Percentiles rank a stretch among this genome's conserved stretches.
Evolutionary conservation across 2,797 vertebrate species (phyloP).

Genomic region (Poecilia picta): DNA sequence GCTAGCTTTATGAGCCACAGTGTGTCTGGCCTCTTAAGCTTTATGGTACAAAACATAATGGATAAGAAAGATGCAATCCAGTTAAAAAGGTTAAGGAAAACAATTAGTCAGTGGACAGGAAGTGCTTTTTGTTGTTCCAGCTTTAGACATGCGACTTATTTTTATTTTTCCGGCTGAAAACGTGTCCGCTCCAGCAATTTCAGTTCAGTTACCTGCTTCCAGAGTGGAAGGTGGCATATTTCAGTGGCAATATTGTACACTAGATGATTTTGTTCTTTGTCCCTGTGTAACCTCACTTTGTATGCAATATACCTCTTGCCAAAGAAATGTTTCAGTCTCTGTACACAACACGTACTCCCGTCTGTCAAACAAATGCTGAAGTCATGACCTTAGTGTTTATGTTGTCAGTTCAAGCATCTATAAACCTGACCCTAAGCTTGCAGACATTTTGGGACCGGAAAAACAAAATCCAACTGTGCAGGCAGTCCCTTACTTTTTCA

Average conservation of each 20-base stretch:
- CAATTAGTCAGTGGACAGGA: neutral
- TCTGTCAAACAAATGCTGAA: constrained; percentile 14
- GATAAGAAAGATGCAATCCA: constrained; percentile 21
- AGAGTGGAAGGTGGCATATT: constrained; percentile 8
- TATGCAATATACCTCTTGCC: neutral
- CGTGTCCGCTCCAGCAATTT: constrained; percentile 11
- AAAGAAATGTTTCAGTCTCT: constrained; percentile 4
- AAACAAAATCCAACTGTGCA: constrained; percentile 17
- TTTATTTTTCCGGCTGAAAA: constrained; percentile 16
- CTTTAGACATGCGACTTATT: neutral
- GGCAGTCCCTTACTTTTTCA: neutral
- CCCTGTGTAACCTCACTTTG: neutral
- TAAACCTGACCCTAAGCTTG: constrained; percentile 20
- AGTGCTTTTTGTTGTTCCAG: neutral
- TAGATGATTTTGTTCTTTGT: neutral
- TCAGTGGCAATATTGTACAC: constrained; percentile 8
- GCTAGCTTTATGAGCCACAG: constrained; percentile 47
- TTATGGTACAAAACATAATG: constrained; percentile 39
- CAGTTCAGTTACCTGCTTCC: neutral
- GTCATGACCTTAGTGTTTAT: constrained; percentile 16
- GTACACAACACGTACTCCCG: neutral
- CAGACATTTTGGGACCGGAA: constrained; percentile 21
- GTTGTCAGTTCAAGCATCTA: constrained; percentile 15
- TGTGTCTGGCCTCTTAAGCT: constrained; percentile 22
- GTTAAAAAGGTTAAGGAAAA: constrained; percentile 5